phyloP scores from a whole-genome alignment of 2,113 vertebrate genomes.

The Helogale parvula region DNA sequence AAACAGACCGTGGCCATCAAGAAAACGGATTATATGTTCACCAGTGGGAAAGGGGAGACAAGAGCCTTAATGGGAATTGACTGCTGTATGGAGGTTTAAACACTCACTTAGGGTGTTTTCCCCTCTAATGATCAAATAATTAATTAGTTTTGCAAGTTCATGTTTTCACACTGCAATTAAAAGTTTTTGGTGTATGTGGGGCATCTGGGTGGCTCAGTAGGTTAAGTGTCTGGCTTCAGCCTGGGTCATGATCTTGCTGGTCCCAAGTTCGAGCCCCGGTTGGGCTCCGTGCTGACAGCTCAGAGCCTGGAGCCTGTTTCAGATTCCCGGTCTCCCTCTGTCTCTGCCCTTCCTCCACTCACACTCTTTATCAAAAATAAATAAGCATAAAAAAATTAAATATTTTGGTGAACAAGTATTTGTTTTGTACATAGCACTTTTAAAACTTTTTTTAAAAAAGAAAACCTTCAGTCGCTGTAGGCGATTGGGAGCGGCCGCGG shows the following conservation, averaged over 20 bases:
- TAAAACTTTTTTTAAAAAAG: neutral
- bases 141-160: neutral
- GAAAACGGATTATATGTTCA: neutral
- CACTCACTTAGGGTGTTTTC: neutral
- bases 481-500: neutral
- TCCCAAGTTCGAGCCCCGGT: no score
- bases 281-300: no score
- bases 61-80: rapidly evolving
- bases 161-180: neutral
- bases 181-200: neutral
- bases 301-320: no score
- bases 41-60: neutral
- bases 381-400: no score
- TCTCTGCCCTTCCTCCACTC: no score
- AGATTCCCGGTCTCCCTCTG: no score
- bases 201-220: no score
- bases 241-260: no score
- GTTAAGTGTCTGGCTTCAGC: no score
- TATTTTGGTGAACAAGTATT: neutral
- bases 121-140: neutral
- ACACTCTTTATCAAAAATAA: no score
- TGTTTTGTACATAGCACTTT: neutral
- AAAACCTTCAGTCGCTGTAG: neutral
- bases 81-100: rapidly evolving
- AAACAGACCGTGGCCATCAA: no score